Evolutionary conservation across 2,797 vertebrate species (phyloP), one percentile per base, ranked within the genome.

Genomic region (Lepidocolaptes lacrymiger): DNA sequence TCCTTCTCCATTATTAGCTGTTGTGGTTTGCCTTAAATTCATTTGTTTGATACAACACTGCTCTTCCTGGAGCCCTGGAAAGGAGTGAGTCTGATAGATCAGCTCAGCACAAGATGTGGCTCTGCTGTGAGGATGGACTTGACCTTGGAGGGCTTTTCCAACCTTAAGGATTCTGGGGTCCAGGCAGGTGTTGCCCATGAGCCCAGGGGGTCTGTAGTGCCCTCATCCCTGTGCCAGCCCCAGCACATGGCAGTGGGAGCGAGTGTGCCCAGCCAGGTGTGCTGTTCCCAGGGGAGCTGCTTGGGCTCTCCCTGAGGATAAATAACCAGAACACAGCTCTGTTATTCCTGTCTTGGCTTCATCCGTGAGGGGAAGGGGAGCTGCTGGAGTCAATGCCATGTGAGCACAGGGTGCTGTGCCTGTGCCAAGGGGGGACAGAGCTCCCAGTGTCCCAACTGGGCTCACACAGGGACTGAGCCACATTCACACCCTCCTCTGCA

Each of bases 401-500:
- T 2, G 41, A 73, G 23, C 16, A 13, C 41, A 26, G 76, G 36
- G 66, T 49, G 91, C 51, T 68, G 68, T 12, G 2, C 64, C 85
- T 8, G 10, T 30, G 81, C 86, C 77, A 23, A 39, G 54, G 61
- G 49, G n/a, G 6, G 61, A 72, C 49, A 21, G 41, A 15, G 34
- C 49, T 36, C 2, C 43, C 67, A 12, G 64, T 39, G 78, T 26
- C 37, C 21, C 1, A 15, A 4, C 4, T 7, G 1, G 12, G 59
- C 43, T 46, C 61, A 41, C 28, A 0, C 23, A 0, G 64, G 16
- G 34, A 8, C 39, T 11, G 4, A 52, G 52, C 74, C 6, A 13
- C 18, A 0, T 4, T 32, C 52, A 1, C 24, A 0, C 32, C 52
- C 7, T 7, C 30, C 10, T 6, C 49, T 3, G 0, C 3, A 4